A percentile compares a stretch with the other conserved stretches of the same genome.
These are phyloP conservation scores for Takifugu flavidus DNA, from an alignment of 2,113 vertebrate species.

Conservation along the genomic window DNA sequence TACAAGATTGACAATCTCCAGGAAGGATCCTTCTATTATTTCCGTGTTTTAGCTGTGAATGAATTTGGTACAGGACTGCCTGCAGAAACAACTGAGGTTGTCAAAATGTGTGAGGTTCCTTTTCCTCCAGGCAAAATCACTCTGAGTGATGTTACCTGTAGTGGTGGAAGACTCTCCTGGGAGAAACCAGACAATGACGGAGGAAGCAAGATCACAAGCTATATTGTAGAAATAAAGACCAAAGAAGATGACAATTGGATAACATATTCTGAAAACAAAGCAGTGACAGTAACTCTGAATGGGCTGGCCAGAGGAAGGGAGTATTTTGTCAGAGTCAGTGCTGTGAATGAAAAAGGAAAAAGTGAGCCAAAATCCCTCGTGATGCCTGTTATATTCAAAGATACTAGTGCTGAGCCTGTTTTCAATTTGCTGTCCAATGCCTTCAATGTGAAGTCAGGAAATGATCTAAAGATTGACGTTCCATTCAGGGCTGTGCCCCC, in stretches of 20 bases:
- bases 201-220: constrained; percentile 94
- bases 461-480: constrained; percentile 93
- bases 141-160: constrained; percentile 84
- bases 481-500: constrained; percentile 87
- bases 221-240: constrained; percentile 90
- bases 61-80: constrained; percentile 90
- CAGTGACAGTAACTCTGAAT: constrained; percentile 81
- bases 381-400: constrained; percentile 84
- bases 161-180: constrained; percentile 88
- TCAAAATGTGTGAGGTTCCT: constrained; percentile 90
- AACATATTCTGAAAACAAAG: constrained; percentile 85
- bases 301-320: constrained; percentile 87
- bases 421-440: constrained; percentile 87
- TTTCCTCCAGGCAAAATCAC: constrained; percentile 87
- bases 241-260: constrained; percentile 91
- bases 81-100: constrained; percentile 78
- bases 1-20: constrained; percentile 91
- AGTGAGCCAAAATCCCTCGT: constrained; percentile 90
- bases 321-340: constrained; percentile 88
- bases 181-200: constrained; percentile 96
- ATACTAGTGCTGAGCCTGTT: constrained; percentile 84
- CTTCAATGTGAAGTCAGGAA: constrained; percentile 88
- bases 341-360: constrained; percentile 94
- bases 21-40: constrained; percentile 90
- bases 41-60: constrained; percentile 93